Base-by-base conservation (phyloP, 2,888 invertebrate genomes). In the Machimus rusticus region DNA sequence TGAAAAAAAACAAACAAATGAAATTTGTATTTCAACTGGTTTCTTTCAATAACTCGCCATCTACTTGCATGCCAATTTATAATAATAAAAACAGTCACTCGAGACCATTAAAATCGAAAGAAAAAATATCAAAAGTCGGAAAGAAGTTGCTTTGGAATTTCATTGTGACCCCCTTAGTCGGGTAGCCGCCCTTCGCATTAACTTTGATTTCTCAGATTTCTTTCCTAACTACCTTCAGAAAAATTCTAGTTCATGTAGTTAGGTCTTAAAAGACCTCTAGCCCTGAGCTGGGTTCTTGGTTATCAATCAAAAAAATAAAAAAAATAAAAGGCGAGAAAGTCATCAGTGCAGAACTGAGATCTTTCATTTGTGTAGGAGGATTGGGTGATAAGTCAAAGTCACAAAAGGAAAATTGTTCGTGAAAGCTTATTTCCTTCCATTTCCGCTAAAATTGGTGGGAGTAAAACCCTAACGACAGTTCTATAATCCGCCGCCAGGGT, bases 361-460 rank as follows among this genome's bases (percentile, higher is more conserved):
- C 34, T 74, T 9, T 8, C 19, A 0, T 76, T 16, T 31, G 34
- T 55, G 57, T 82, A 34, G 74, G 74, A 39, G 74, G 85, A 34
- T 85, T 85, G 39, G 39, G 86, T 86, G 77, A 37, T 78, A 86
- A 86, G 77, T 86, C 86, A 86, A 77, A 57, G 77, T 77, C 86
- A 78, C 77, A 77, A 78, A 86, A n/a, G 78, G 86, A 77, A 86
- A 86, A 77, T 28, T 86, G 78, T 79, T 76, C 37, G 79, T 77
- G 82, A 88, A 74, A 86, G 88, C 88, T 88, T 81, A 88, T 88
- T 88, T 88, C 88, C 88, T 86, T 55, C 43, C 76, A 88, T 86
- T 88, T 88, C 82, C 81, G 39, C 39, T 37, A 14, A 86, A 74
- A 74, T 86, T 74, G 28, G 34, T 23, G n/a, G 39, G 46, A n/a